Evolutionary conservation across 2,113 vertebrate species (phyloP).

Genomic region (Puntigrus tetrazona): DNA sequence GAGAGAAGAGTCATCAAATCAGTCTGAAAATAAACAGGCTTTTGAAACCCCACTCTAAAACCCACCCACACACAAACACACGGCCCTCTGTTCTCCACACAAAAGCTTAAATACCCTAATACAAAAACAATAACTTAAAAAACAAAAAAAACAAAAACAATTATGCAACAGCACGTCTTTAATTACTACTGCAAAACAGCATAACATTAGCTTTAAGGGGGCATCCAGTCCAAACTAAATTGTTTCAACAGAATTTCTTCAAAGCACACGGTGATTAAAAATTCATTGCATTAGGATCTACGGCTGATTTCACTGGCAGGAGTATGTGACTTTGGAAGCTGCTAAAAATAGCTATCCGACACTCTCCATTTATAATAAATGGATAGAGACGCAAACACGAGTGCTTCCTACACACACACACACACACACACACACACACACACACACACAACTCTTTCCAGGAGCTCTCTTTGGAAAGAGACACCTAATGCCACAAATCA

Average conservation of each 20-base stretch:
- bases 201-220: constrained; percentile 56
- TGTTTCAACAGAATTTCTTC: constrained; percentile 69
- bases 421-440: constrained; percentile 53
- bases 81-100: background rate
- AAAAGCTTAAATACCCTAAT: constrained; percentile 13
- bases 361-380: constrained; percentile 77
- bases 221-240: constrained; percentile 37
- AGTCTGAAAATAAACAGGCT: constrained; percentile 60
- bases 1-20: constrained; percentile 74
- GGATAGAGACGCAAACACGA: constrained; percentile 66
- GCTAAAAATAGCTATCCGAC: constrained; percentile 70
- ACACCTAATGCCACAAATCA: background rate
- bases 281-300: constrained; percentile 70
- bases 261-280: constrained; percentile 67
- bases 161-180: constrained; percentile 62
- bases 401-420: background rate
- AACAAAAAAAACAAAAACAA: background rate
- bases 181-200: constrained; percentile 63
- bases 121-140: constrained; percentile 14
- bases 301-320: constrained; percentile 69
- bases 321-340: constrained; percentile 49
- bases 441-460: constrained; percentile 63
- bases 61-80: constrained; percentile 44
- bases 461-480: constrained; percentile 30
- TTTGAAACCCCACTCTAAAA: constrained; percentile 64